phyloP scores from a whole-genome alignment of 2,797 vertebrate genomes.

The Moxostoma hubbsi region DNA sequence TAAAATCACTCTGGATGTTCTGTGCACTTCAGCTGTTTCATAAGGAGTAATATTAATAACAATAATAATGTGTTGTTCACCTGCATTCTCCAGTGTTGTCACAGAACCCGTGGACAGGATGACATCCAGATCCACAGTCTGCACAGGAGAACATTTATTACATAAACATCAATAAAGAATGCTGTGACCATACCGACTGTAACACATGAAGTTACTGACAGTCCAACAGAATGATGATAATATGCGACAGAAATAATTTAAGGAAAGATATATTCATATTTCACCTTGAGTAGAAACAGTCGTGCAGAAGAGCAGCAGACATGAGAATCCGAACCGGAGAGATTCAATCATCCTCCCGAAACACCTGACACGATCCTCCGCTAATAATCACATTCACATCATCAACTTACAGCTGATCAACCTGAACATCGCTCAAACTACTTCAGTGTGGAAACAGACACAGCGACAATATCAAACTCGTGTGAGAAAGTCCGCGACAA shows the following conservation, averaged over 20 bases:
- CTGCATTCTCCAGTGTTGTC: slow-evolving; percentile 89
- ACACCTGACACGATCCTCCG: slow-evolving; percentile 45
- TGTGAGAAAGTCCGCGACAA: neutral
- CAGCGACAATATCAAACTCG: neutral
- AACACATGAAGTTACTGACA: neutral
- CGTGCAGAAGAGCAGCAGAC: slow-evolving; percentile 68
- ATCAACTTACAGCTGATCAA: neutral
- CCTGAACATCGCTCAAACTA: neutral
- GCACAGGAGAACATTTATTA: slow-evolving; percentile 69
- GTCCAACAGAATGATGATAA: neutral
- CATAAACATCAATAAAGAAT: slow-evolving; percentile 27
- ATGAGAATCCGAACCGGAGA: slow-evolving; percentile 60
- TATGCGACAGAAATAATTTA: neutral
- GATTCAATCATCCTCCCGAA: slow-evolving; percentile 70
- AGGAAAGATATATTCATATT: neutral
- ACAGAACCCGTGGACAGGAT: slow-evolving; percentile 87
- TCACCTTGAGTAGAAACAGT: slow-evolving; percentile 71
- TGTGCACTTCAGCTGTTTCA: too few relatives aligned
- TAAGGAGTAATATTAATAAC: too few relatives aligned
- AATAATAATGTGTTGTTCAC: slow-evolving; percentile 65
- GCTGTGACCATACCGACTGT: slow-evolving; percentile 1
- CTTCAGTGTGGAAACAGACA: neutral
- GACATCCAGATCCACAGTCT: slow-evolving; percentile 84
- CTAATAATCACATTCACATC: neutral
- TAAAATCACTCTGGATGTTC: too few relatives aligned